Conservation (phyloP, 2,113 vertebrate species). For the Taurulus bubalis region DNA sequence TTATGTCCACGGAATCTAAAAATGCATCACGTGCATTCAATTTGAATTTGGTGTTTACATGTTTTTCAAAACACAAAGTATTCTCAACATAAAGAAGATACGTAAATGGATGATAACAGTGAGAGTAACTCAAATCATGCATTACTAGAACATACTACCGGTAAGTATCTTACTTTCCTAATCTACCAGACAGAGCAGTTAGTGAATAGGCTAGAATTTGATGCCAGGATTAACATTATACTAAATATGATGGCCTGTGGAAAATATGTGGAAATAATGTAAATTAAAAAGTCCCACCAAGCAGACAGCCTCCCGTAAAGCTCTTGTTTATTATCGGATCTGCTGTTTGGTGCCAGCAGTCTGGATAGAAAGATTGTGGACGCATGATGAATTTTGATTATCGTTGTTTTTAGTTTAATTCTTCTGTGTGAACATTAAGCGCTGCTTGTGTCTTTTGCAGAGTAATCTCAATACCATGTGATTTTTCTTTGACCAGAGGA, state of each 20-base stretch:
- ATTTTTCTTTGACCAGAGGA: conserved; percentile 41
- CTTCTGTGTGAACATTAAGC: not conserved
- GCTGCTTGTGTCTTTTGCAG: conserved; percentile 1
- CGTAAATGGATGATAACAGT: not conserved
- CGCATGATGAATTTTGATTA: conserved; percentile 4
- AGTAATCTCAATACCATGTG: not conserved
- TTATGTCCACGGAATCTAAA: conserved; percentile 3
- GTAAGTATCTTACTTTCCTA: conserved; percentile 15
- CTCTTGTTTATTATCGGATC: not conserved
- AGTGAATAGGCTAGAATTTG: not conserved
- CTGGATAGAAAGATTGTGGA: not conserved
- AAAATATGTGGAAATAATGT: not conserved
- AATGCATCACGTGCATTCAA: conserved; percentile 3
- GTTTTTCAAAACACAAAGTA: conserved; percentile 1
- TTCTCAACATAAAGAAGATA: not conserved
- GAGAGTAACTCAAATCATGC: not conserved
- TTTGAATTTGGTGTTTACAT: not conserved
- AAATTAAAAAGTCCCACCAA: not conserved
- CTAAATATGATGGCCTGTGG: not conserved
- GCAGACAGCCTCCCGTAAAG: not conserved
- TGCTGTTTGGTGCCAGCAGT: conserved; percentile 3
- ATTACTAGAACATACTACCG: not conserved
- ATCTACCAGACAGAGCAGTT: not conserved
- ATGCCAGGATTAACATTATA: not conserved
- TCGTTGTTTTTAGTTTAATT: conserved; percentile 15